A percentile compares a stretch with the other conserved stretches of the same genome.
Evolutionary conservation across 2,113 vertebrate genomes (phyloP).

Genomic region (Patagioenas fasciata): DNA sequence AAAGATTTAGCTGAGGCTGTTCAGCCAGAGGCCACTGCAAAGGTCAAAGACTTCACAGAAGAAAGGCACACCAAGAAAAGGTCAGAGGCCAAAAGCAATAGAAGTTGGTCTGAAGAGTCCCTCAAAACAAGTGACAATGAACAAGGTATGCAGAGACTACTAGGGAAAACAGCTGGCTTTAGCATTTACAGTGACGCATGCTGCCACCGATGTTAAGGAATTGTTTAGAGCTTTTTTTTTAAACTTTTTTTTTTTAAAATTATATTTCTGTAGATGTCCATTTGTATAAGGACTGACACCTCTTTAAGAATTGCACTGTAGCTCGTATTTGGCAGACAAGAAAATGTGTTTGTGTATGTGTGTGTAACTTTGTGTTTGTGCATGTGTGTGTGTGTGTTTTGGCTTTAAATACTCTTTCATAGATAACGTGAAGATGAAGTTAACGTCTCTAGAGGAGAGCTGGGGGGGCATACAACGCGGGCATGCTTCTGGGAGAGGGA

Average conservation of each 20-base stretch:
- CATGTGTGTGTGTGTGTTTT: neutral
- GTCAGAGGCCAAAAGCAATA: conserved; percentile 87
- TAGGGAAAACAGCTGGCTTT: conserved; percentile 61
- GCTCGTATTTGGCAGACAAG: conserved; percentile 23
- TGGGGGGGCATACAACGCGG: neutral
- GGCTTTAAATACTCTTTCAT: neutral
- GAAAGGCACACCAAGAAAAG: conserved; percentile 86
- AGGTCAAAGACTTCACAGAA: conserved; percentile 82
- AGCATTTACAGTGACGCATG: conserved; percentile 75
- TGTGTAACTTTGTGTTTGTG: conserved; percentile 23
- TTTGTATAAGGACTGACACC: conserved; percentile 30
- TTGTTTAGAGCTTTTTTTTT: conserved; percentile 26
- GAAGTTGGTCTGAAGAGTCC: conserved; percentile 90
- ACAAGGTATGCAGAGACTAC: conserved; percentile 80
- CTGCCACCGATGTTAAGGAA: conserved; percentile 68
- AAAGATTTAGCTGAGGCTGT: conserved; percentile 81
- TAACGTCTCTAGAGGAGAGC: conserved; percentile 1
- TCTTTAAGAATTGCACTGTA: conserved; percentile 16
- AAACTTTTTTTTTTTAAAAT: neutral
- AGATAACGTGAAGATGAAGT: neutral
- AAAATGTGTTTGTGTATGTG: conserved; percentile 49
- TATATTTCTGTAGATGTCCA: conserved; percentile 45
- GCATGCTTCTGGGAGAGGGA: neutral
- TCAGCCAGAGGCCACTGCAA: conserved; percentile 80
- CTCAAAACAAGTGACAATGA: conserved; percentile 84